Evolutionary conservation across 2,113 vertebrate species (phyloP).

Genomic region (Semnopithecus entellus): DNA sequence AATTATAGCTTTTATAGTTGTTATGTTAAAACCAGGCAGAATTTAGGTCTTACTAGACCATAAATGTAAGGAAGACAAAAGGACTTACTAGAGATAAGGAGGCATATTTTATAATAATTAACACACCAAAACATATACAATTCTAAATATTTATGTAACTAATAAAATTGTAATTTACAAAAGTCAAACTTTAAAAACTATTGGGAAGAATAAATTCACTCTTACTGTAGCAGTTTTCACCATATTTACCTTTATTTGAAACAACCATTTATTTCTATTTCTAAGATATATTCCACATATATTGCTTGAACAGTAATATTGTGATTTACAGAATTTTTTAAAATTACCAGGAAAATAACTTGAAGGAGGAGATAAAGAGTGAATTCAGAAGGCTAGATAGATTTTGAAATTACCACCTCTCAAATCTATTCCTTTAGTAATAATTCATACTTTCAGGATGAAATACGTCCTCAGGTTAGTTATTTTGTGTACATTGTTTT

Average conservation of each 20-base stretch:
- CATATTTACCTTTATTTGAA: not conserved
- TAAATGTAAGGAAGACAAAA: not conserved
- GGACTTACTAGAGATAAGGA: not conserved
- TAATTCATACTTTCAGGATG: not conserved
- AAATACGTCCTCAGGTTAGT: not conserved
- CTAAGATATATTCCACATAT: not conserved
- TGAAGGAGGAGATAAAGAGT: not conserved
- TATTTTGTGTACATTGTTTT: not conserved
- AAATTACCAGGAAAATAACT: not conserved
- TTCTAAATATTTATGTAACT: not conserved
- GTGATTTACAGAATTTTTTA: not conserved
- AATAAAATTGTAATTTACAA: not conserved
- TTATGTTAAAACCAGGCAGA: not conserved
- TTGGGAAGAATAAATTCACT: not conserved
- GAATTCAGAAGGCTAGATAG: not conserved
- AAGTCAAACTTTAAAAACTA: not conserved
- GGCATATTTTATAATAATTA: not conserved
- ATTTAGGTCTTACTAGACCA: not conserved
- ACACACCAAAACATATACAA: not conserved
- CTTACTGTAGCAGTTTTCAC: not conserved
- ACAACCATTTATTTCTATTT: not conserved
- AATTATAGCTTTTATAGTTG: not conserved
- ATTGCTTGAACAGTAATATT: not conserved
- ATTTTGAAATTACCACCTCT: constrained; percentile 3
- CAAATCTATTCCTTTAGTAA: not conserved